Evolutionary conservation across 2,113 vertebrate genomes (phyloP).

Genomic region (Leucopternis melanops): DNA sequence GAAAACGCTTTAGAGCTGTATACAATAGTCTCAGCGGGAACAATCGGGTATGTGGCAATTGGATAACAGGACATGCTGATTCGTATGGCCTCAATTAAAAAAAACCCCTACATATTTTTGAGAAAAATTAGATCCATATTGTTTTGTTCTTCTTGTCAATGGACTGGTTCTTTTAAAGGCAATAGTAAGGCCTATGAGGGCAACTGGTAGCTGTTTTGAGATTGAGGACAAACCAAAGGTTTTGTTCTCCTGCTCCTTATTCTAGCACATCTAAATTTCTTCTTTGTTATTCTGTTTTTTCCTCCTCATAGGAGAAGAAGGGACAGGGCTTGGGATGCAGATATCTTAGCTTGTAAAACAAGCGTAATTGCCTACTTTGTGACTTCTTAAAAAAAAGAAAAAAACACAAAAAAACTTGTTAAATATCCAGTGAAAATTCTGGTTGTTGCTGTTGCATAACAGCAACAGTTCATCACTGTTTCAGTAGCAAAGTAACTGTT

Average conservation of each 20-base stretch:
- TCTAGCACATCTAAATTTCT: background rate
- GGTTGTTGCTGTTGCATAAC: background rate
- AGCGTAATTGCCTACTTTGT: background rate
- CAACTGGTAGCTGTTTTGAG: background rate
- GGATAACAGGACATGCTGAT: background rate
- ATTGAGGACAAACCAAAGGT: background rate
- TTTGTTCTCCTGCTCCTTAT: background rate
- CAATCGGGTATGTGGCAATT: slow-evolving; percentile 79
- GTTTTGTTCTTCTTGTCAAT: background rate
- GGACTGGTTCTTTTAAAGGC: background rate
- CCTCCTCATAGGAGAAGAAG: background rate
- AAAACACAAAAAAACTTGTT: background rate
- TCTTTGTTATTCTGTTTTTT: background rate
- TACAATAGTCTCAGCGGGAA: slow-evolving; percentile 96
- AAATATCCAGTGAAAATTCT: background rate
- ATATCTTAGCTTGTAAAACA: background rate
- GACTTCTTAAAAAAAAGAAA: background rate
- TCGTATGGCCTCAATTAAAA: background rate
- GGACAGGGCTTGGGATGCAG: background rate
- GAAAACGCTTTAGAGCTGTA: slow-evolving; percentile 93
- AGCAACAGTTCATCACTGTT: background rate
- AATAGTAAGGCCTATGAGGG: background rate
- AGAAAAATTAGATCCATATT: background rate
- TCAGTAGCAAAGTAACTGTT: background rate
- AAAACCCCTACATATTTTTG: background rate